Conservation (phyloP, 92 coral and sea anemone species). For the Palythoa caribaeorum region DNA sequence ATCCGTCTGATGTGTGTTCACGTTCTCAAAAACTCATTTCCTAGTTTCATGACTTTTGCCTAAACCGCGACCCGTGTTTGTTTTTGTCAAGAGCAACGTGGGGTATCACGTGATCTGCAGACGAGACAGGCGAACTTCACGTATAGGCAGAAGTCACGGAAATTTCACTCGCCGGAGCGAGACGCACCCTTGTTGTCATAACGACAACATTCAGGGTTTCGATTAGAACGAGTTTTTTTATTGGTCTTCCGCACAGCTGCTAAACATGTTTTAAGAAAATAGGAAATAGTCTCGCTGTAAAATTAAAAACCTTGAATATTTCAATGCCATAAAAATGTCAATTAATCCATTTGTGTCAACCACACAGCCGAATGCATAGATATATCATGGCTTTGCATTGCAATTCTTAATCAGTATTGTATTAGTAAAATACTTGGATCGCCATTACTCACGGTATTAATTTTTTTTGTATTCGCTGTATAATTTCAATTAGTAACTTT, state of each 20-base stretch:
- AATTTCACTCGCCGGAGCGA: constrained; percentile 29
- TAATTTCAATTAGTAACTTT: not conserved
- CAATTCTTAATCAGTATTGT: not conserved
- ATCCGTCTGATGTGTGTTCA: constrained; percentile 47
- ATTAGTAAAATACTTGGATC: not conserved
- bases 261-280: not conserved
- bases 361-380: no score
- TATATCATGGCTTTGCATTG: not conserved
- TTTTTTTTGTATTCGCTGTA: not conserved
- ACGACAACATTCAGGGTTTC: not conserved
- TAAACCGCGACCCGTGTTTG: constrained; percentile 51
- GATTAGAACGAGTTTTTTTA: not conserved
- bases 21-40: constrained; percentile 53
- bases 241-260: not conserved
- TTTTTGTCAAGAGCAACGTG: constrained; percentile 53
- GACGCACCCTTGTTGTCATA: constrained; percentile 27
- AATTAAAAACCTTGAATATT: not conserved
- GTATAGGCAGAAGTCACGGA: constrained; percentile 51
- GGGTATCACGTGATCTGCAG: constrained; percentile 45
- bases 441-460: not conserved
- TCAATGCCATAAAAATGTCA: not conserved
- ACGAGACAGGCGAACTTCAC: constrained; percentile 53
- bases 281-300: not conserved
- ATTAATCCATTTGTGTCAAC: not conserved
- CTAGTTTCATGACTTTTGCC: constrained; percentile 56